These are phyloP conservation scores for Pollicipes pollicipes DNA, from an alignment of 1,140 invertebrate genomes.

Conservation along the genomic window DNA sequence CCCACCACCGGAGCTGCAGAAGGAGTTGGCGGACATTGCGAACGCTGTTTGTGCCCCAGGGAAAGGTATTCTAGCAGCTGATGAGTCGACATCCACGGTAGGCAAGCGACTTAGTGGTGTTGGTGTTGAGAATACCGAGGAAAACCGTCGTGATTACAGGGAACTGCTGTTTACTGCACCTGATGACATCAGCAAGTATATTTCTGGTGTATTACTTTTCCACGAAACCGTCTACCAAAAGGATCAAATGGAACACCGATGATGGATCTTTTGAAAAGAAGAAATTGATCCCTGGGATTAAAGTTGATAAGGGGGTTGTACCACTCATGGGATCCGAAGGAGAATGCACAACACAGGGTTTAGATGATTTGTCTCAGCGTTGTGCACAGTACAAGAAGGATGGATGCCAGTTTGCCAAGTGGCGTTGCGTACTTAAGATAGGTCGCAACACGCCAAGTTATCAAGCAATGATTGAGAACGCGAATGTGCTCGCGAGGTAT, in stretches of 20 bases:
- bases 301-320: constrained; percentile 73
- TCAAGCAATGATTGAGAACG: constrained; percentile 79
- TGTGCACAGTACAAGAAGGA: constrained; percentile 97
- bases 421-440: constrained; percentile 94
- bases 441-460: constrained; percentile 71
- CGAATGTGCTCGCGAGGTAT: constrained; percentile 87
- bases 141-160: constrained; percentile 59
- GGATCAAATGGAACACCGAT: constrained; percentile 67
- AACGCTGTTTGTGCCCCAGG: constrained; percentile 75
- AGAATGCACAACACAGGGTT: constrained; percentile 90
- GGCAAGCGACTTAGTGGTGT: constrained; percentile 67
- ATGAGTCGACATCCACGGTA: constrained; percentile 70
- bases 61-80: constrained; percentile 66
- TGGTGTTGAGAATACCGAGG: constrained; percentile 43
- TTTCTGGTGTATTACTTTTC: constrained; percentile 86
- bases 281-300: constrained; percentile 81
- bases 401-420: constrained; percentile 95
- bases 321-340: constrained; percentile 73
- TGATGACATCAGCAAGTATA: constrained; percentile 39
- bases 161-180: constrained; percentile 74
- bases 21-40: constrained; percentile 74
- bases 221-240: constrained; percentile 97
- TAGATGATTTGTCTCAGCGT: constrained; percentile 81
- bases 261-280: constrained; percentile 58
- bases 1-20: constrained; percentile 63